These are phyloP conservation scores for Aphrophora alni DNA, from an alignment of 2,888 invertebrate genomes.

Conservation along the genomic window DNA sequence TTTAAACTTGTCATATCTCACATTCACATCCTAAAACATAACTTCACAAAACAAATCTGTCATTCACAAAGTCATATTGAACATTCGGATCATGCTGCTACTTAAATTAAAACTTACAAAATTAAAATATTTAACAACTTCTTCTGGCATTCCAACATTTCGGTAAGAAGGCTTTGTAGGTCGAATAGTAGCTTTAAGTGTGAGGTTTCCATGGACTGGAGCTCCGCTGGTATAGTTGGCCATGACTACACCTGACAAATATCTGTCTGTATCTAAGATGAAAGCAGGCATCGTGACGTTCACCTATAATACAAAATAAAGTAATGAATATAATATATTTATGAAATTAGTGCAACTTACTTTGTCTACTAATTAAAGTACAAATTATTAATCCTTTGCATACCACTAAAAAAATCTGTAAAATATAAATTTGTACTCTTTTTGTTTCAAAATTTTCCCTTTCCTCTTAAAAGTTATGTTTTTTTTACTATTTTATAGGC, in stretches of 20 bases:
- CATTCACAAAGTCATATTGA: too few relatives aligned
- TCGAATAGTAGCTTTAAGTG: constrained; percentile 78
- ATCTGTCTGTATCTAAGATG: constrained; percentile 86
- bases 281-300: constrained; percentile 96
- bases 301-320: constrained; percentile 65
- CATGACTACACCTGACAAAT: constrained; percentile 84
- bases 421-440: too few relatives aligned
- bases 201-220: constrained; percentile 88
- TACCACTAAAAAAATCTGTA: too few relatives aligned
- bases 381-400: not conserved
- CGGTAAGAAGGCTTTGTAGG: constrained; percentile 62
- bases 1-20: too few relatives aligned
- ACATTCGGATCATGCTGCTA: not conserved
- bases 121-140: constrained; percentile 75
- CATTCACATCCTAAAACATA: too few relatives aligned
- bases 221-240: constrained; percentile 96
- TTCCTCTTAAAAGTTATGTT: too few relatives aligned
- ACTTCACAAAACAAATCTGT: too few relatives aligned
- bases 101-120: constrained; percentile 64
- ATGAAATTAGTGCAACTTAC: not conserved
- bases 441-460: too few relatives aligned
- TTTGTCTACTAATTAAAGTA: not conserved
- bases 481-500: too few relatives aligned
- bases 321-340: constrained; percentile 30
- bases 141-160: constrained; percentile 54